Base-by-base conservation (phyloP, 1,140 invertebrate species). In the Drosophila equinoxialis region DNA sequence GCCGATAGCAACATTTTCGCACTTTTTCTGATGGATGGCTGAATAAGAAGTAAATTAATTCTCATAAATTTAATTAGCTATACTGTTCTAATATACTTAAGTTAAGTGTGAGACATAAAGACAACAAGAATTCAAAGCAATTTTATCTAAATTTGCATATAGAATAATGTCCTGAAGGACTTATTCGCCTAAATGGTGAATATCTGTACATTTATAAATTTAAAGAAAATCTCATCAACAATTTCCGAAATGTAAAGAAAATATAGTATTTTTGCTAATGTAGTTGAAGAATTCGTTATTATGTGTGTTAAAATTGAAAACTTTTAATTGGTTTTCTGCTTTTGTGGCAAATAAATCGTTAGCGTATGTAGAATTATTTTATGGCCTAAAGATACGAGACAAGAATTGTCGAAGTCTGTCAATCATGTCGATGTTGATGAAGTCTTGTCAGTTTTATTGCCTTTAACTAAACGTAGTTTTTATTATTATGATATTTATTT, bases 51-150 rank as follows among this genome's bases (percentile, higher is more conserved):
- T 70, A 87, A 90, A 90, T 90, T 87, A 90, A 81, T 87, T 90
- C 71, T 79, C 77, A 75, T 82, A 89, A 90, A 90, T 89, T 90
- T 90, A 85, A 90, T 90, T 90, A 90, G 78, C 72, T 20, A 10
- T 3, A 10, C 10, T 10, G 20, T 23, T 51, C 10, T 51, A 1
- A 51, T 23, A 11, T 11, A 10, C 6, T 10, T 48, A 51, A 23
- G 1, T 11, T 17, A 45, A 6, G 14, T 45, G 5, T 17, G 17
- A 17, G 17, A n/a, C n/a, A n/a, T n/a, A n/a, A n/a, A n/a, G n/a
- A n/a, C n/a, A n/a, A n/a, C n/a, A n/a, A n/a, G n/a, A n/a, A n/a
- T n/a, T n/a, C n/a, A n/a, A n/a, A 26, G 26, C 4, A 26, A 26
- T 26, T 26, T 26, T 3, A 26, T 0, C 2, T 26, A 5, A 26